Conservation (phyloP, 2,113 vertebrate genomes). For the Anarrhichthys ocellatus region DNA sequence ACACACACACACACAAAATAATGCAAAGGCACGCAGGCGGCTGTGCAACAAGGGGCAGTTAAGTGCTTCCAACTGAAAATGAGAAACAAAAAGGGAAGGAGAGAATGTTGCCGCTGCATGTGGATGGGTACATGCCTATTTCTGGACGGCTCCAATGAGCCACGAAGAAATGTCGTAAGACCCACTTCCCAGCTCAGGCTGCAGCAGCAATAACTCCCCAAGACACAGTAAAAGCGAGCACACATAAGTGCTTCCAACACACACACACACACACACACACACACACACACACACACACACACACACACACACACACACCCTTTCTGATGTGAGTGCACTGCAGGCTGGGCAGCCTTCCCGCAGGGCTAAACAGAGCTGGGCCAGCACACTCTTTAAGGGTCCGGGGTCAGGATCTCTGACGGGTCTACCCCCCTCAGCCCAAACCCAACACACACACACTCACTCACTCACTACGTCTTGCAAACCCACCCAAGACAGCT, state of each 20-base stretch:
- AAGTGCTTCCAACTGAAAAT: slow-evolving; percentile 24
- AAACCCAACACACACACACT: slow-evolving; percentile 14
- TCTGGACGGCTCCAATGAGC: slow-evolving; percentile 66
- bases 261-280: slow-evolving; percentile 19
- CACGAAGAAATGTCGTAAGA: slow-evolving; percentile 59
- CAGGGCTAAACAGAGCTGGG: slow-evolving; percentile 54
- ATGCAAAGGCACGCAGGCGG: slow-evolving; percentile 16
- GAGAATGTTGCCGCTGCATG: slow-evolving; percentile 31
- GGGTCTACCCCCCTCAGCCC: slow-evolving; percentile 32
- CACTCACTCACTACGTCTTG: slow-evolving; percentile 1
- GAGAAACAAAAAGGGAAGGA: slow-evolving; percentile 33
- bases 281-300: slow-evolving; percentile 27
- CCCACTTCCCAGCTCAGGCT: slow-evolving; percentile 61
- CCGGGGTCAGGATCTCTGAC: slow-evolving; percentile 50
- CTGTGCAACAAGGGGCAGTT: slow-evolving; percentile 11
- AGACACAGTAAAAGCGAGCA: slow-evolving; percentile 53
- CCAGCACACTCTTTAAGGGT: slow-evolving; percentile 27
- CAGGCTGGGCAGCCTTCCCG: slow-evolving; percentile 35
- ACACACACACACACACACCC: background rate
- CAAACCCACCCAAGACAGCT: slow-evolving; percentile 24
- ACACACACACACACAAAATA: slow-evolving; percentile 12
- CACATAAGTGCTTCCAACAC: slow-evolving; percentile 10
- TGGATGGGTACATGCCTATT: slow-evolving; percentile 63
- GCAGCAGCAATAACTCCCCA: slow-evolving; percentile 50
- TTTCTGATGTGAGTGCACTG: slow-evolving; percentile 42